Evolutionary conservation across 1,140 invertebrate genomes (phyloP), one percentile per base, ranked within the genome.

Genomic region (Calliphora vicina): DNA sequence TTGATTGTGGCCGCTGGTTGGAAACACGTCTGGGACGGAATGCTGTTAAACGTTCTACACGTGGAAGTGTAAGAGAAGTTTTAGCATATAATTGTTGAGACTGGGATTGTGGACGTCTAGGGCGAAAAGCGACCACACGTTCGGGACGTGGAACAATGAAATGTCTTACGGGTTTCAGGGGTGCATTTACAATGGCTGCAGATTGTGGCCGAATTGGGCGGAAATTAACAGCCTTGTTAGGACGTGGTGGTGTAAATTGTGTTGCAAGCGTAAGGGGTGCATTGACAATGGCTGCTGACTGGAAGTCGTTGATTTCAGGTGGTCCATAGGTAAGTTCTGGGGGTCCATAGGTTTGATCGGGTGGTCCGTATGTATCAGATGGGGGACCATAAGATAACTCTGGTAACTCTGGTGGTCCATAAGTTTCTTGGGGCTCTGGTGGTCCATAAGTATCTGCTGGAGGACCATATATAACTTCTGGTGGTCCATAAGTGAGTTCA

Each of bases 261-360:
- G 35, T 23, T 45, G 74, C n/a, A 45, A 78, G 20, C 25, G 42
- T 35, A 15, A 78, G 25, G 12, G 74, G 74, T 10, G 74, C 35
- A 45, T 78, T 78, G 20, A 78, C 35, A 78, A 78, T 43, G n/a
- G 74, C 10, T 8, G 35, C 74, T 20, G 42, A 78, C n/a, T 78
- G 35, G 15, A 42, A 20, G 20, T 42, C 15, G 35, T 20, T 23
- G 10, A 57, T 42, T n/a, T 50, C 26, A 1, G 80, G 80, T 12
- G 80, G 50, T 42, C 80, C 80, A 71, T 81, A 81, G 17, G 80
- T 81, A 9, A 29, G 25, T 4, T 61, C 80, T 6, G 80, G 80
- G 12, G 80, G 80, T 17, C 80, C 80, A 71, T 81, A 81, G 15
- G 80, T 81, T 35, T 61, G 25, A 3, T 61, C 50, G 13, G 80